Evolutionary conservation across 2,113 vertebrate species (phyloP).

Genomic region (Glaucidium brasilianum): DNA sequence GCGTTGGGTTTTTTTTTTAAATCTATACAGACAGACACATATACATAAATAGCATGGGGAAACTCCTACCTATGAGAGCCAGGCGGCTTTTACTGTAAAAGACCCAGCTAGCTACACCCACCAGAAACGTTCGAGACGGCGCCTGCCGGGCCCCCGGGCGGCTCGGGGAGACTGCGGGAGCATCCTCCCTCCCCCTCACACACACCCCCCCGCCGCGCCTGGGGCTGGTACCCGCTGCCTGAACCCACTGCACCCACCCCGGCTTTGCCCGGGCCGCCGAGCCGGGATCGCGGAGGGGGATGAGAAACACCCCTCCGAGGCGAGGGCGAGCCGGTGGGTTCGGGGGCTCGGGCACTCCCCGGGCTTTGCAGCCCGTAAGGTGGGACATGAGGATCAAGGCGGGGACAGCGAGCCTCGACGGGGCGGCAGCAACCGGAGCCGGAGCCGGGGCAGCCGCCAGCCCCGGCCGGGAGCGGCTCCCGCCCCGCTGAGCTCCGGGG

Average conservation of each 20-base stretch:
- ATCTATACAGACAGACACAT: not conserved
- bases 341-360: not conserved
- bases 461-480: not conserved
- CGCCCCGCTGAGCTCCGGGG: not conserved
- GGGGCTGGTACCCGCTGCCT: not conserved
- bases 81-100: constrained; percentile 45
- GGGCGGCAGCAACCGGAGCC: not conserved
- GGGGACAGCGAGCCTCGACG: not conserved
- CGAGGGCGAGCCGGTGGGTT: not conserved
- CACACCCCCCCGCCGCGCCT: not conserved
- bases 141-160: not conserved
- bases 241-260: not conserved
- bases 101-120: constrained; percentile 13
- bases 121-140: constrained; percentile 21
- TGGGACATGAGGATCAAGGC: not conserved
- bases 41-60: constrained; percentile 53
- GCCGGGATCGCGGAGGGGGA: not conserved
- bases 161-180: not conserved
- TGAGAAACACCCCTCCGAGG: not conserved
- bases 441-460: not conserved
- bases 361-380: not conserved
- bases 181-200: not conserved
- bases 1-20: not conserved
- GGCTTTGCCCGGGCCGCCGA: not conserved
- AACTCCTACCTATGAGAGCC: constrained; percentile 39